Conservation (phyloP, 2,797 vertebrate genomes). For the Diplodus puntazzo region DNA sequence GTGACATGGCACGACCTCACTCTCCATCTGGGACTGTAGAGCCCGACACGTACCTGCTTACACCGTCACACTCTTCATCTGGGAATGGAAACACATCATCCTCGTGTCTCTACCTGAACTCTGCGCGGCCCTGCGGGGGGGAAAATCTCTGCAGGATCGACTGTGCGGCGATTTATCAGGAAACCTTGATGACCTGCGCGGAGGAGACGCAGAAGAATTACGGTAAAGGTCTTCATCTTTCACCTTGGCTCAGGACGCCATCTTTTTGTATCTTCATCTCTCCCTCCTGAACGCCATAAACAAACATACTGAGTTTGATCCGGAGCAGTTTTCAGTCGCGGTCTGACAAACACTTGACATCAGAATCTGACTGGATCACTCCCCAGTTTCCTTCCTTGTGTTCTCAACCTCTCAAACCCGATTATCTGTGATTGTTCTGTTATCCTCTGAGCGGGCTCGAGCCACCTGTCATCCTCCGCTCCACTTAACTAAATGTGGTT, state of each 20-base stretch:
- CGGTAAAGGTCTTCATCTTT: conserved; percentile 35
- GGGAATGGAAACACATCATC: conserved; percentile 40
- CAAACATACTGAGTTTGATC: conserved; percentile 48
- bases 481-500: conserved; percentile 75
- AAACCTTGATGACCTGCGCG: conserved; percentile 33
- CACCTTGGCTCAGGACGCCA: background rate
- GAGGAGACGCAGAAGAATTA: conserved; percentile 18
- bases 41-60: conserved; percentile 28
- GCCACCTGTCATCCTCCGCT: conserved; percentile 64
- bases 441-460: conserved; percentile 47
- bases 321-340: conserved; percentile 32
- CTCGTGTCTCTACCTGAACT: conserved; percentile 16
- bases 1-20: conserved; percentile 27
- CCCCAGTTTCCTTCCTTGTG: conserved; percentile 48
- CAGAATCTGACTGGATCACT: conserved; percentile 63
- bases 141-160: conserved; percentile 3
- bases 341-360: conserved; percentile 72
- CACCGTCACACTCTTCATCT: conserved; percentile 41
- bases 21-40: conserved; percentile 25
- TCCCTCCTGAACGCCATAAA: conserved; percentile 24
- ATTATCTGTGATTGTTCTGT: conserved; percentile 74
- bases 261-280: background rate
- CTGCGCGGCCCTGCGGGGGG: conserved; percentile 3
- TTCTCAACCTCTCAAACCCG: conserved; percentile 73
- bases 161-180: conserved; percentile 1